These are phyloP conservation scores for Argyrosomus japonicus DNA, from an alignment of 2,113 vertebrate species.

Conservation along the genomic window DNA sequence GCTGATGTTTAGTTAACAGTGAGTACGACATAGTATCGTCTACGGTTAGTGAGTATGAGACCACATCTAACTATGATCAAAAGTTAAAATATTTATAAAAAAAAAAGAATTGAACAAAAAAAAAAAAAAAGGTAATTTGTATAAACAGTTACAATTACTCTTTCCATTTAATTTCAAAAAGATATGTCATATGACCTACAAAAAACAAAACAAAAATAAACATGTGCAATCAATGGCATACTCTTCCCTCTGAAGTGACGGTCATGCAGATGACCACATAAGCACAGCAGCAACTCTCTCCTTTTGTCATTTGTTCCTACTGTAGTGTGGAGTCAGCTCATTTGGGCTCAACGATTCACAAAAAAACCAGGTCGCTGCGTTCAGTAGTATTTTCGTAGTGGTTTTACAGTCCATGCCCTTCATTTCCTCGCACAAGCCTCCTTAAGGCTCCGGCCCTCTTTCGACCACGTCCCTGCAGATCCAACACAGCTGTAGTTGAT, in stretches of 20 bases:
- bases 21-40: slow-evolving; percentile 20
- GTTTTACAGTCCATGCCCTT: slow-evolving; percentile 70
- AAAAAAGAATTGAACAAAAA: slow-evolving; percentile 51
- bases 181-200: slow-evolving; percentile 77
- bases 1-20: slow-evolving; percentile 40
- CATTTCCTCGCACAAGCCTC: slow-evolving; percentile 57
- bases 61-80: slow-evolving; percentile 70
- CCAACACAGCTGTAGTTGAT: slow-evolving; percentile 77
- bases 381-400: slow-evolving; percentile 80
- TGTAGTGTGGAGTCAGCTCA: slow-evolving; percentile 65
- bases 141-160: slow-evolving; percentile 68
- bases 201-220: slow-evolving; percentile 64
- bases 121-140: slow-evolving; percentile 31
- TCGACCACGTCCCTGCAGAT: slow-evolving; percentile 53
- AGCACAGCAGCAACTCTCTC: slow-evolving; percentile 64
- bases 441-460: slow-evolving; percentile 61
- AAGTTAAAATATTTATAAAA: slow-evolving; percentile 73
- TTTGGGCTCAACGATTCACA: slow-evolving; percentile 70
- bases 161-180: slow-evolving; percentile 69
- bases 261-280: slow-evolving; percentile 60
- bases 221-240: slow-evolving; percentile 78
- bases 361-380: slow-evolving; percentile 67
- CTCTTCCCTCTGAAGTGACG: slow-evolving; percentile 71
- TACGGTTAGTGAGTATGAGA: slow-evolving; percentile 62
- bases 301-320: slow-evolving; percentile 49